These are phyloP conservation scores for Champsocephalus esox DNA, from an alignment of 2,797 vertebrate genomes.

Conservation along the genomic window DNA sequence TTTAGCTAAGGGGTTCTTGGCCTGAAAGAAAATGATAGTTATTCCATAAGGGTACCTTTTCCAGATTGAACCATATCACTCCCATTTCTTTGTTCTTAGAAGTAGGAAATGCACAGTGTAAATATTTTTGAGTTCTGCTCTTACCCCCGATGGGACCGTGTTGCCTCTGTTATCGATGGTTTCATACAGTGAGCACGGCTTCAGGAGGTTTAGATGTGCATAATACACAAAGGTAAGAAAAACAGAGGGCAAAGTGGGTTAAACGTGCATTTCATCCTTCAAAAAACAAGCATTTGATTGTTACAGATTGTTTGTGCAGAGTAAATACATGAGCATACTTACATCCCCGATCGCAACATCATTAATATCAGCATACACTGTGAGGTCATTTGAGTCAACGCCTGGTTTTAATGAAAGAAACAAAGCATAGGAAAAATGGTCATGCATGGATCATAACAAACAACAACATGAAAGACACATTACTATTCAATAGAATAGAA, in stretches of 20 bases:
- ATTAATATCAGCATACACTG: constrained; percentile 54
- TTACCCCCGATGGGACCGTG: constrained; percentile 4
- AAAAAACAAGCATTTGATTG: not conserved
- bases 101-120: too few species aligned
- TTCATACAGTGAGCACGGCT: constrained; percentile 55
- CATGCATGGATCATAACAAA: too few species aligned
- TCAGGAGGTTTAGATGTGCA: constrained; percentile 10
- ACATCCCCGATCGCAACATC: constrained; percentile 12
- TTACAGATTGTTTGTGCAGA: not conserved
- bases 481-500: not conserved
- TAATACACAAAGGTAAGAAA: not conserved
- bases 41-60: not conserved
- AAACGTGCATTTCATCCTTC: not conserved
- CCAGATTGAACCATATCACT: not conserved
- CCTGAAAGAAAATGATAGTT: too few species aligned
- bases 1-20: too few species aligned
- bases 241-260: not conserved
- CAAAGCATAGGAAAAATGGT: rapidly evolving
- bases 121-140: not conserved
- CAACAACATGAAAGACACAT: too few species aligned
- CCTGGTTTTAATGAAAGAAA: not conserved
- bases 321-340: not conserved
- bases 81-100: too few species aligned
- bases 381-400: constrained; percentile 25
- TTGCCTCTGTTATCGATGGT: constrained; percentile 12